These are phyloP conservation scores for Rachycentron canadum DNA, from an alignment of 2,797 vertebrate species.

Conservation along the genomic window DNA sequence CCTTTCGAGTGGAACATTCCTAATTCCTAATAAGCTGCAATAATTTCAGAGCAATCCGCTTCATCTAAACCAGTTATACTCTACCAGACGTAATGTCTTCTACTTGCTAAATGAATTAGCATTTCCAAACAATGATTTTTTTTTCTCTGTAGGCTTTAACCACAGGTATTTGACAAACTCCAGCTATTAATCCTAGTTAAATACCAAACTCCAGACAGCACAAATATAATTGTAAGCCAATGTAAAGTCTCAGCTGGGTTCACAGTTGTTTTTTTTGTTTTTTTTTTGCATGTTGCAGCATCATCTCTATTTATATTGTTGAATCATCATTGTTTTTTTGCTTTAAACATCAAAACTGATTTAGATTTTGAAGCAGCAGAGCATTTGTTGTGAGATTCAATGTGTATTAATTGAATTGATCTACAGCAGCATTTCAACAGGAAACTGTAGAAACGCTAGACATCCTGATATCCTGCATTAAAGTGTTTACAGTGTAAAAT, in stretches of 20 bases:
- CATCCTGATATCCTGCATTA: neutral
- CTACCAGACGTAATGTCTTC: conserved; percentile 54
- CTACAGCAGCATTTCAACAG: conserved; percentile 13
- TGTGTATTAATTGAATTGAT: conserved; percentile 6
- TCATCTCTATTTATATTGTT: conserved; percentile 27
- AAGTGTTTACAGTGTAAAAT: conserved; percentile 22
- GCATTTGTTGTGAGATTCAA: neutral
- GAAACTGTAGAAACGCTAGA: conserved; percentile 26
- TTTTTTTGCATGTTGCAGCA: conserved; percentile 37
- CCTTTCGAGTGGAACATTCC: conserved; percentile 62
- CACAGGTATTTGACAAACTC: conserved; percentile 68
- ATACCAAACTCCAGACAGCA: conserved; percentile 63
- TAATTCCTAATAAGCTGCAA: conserved; percentile 70
- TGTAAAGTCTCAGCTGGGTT: conserved; percentile 57
- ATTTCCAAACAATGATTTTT: conserved; percentile 63
- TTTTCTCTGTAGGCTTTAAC: conserved; percentile 55
- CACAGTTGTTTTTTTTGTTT: conserved; percentile 46
- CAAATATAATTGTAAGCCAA: conserved; percentile 61
- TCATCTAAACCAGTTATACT: conserved; percentile 53
- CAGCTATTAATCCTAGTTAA: conserved; percentile 66
- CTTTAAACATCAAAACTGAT: conserved; percentile 17
- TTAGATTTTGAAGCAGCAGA: conserved; percentile 16
- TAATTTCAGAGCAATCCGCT: conserved; percentile 61
- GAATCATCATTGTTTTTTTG: conserved; percentile 2
- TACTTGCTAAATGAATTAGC: conserved; percentile 62